Evolutionary conservation across 1,140 invertebrate species (phyloP).

Genomic region (Drosophila kohkoa): DNA sequence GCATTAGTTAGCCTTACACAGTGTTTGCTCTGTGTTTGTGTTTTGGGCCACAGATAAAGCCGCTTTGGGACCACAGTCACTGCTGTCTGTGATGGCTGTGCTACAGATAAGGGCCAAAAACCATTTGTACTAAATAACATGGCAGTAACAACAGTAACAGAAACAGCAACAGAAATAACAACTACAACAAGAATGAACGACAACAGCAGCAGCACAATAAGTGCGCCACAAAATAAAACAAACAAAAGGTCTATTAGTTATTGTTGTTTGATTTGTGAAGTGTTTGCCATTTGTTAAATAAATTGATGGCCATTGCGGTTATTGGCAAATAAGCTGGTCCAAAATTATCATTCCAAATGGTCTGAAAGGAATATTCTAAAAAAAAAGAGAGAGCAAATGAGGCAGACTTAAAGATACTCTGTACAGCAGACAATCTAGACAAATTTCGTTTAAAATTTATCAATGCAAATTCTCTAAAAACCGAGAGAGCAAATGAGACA

Average conservation of each 20-base stretch:
- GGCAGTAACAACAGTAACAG: slow-evolving; percentile 24
- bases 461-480: no score
- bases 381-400: slow-evolving; percentile 10
- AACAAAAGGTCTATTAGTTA: slow-evolving; percentile 78
- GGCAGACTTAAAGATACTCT: neutral
- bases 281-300: slow-evolving; percentile 81
- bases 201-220: slow-evolving; percentile 21
- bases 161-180: slow-evolving; percentile 22
- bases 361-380: slow-evolving; percentile 9
- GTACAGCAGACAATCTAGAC: no score
- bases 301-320: slow-evolving; percentile 77
- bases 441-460: neutral
- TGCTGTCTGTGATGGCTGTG: slow-evolving; percentile 36
- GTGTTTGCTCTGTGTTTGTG: slow-evolving; percentile 16
- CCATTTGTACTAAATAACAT: slow-evolving; percentile 77
- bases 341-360: slow-evolving; percentile 38
- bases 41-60: slow-evolving; percentile 50
- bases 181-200: slow-evolving; percentile 24
- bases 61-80: slow-evolving; percentile 19
- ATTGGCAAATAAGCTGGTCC: slow-evolving; percentile 61
- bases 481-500: neutral
- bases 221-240: slow-evolving; percentile 50
- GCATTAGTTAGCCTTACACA: slow-evolving; percentile 52
- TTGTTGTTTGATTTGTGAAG: slow-evolving; percentile 81
- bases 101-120: slow-evolving; percentile 59